Percentiles rank a stretch among this genome's conserved stretches.
phyloP scores from a whole-genome alignment of 2,113 vertebrate genomes.

The Ranitomeya variabilis region DNA sequence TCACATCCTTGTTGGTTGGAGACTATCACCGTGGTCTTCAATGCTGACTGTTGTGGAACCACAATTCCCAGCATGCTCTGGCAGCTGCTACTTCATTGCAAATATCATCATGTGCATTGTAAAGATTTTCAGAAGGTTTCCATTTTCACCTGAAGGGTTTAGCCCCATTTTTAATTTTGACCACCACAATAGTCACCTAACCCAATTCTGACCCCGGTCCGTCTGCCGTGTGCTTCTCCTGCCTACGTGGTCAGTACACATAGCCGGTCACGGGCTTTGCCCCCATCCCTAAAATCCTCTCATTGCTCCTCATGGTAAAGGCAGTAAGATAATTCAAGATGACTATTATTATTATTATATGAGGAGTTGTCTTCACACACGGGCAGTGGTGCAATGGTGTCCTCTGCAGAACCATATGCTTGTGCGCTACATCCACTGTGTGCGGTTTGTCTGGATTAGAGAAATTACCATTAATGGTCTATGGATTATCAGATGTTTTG shows the following conservation, averaged over 20 bases:
- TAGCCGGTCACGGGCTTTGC: background rate
- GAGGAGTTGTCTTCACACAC: background rate
- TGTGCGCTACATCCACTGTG: too few species aligned
- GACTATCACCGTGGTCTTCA: background rate
- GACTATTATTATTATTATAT: too few species aligned
- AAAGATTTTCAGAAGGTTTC: too few species aligned
- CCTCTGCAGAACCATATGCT: too few species aligned
- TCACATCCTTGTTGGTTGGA: too few species aligned
- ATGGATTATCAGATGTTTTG: too few species aligned
- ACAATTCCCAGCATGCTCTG: background rate
- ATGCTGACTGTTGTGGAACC: background rate
- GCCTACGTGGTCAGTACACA: background rate
- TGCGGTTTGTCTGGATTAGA: too few species aligned
- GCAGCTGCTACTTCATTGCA: background rate
- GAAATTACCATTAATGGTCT: too few species aligned
- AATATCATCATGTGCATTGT: too few species aligned
- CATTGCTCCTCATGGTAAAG: background rate
- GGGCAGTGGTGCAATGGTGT: background rate
- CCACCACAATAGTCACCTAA: background rate
- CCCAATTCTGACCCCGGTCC: background rate
- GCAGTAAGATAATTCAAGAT: background rate
- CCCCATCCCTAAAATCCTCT: background rate
- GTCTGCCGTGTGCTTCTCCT: background rate
- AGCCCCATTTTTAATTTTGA: too few species aligned
- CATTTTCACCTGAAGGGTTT: too few species aligned